These are phyloP conservation scores for Chamaea fasciata DNA, from an alignment of 2,113 vertebrate genomes.

Conservation along the genomic window DNA sequence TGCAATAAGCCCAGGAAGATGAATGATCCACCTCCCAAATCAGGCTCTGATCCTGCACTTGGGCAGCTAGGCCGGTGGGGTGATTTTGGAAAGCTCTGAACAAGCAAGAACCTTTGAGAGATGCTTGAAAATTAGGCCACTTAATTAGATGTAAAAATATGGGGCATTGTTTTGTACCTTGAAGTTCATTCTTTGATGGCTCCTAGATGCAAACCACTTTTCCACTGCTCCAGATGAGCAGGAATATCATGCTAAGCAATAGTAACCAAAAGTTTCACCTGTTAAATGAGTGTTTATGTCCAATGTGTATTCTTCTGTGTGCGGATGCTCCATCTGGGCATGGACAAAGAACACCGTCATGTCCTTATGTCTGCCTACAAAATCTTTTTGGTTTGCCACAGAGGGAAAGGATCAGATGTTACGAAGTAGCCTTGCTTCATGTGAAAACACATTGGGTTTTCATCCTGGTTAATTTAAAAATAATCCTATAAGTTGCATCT, in stretches of 20 bases:
- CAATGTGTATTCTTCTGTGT: neutral
- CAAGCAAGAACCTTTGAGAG: neutral
- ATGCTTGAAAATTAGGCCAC: neutral
- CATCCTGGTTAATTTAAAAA: neutral
- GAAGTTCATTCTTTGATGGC: neutral
- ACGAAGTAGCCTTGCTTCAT: neutral
- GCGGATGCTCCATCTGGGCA: neutral
- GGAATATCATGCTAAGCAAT: neutral
- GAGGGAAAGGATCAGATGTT: neutral
- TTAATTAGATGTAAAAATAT: neutral
- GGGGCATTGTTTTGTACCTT: neutral
- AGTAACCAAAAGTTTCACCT: neutral
- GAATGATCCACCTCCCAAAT: accelerated
- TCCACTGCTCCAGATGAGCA: neutral
- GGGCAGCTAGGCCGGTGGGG: neutral
- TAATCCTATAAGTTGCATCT: neutral
- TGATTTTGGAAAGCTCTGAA: neutral
- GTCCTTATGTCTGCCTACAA: accelerated
- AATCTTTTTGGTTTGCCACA: neutral
- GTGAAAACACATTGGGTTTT: neutral
- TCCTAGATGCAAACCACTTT: neutral
- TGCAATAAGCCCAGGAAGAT: neutral
- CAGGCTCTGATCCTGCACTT: neutral
- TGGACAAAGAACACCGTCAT: accelerated
- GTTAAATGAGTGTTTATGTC: neutral